Conservation (phyloP, 2,113 vertebrate species). For the Tetrax tetrax region DNA sequence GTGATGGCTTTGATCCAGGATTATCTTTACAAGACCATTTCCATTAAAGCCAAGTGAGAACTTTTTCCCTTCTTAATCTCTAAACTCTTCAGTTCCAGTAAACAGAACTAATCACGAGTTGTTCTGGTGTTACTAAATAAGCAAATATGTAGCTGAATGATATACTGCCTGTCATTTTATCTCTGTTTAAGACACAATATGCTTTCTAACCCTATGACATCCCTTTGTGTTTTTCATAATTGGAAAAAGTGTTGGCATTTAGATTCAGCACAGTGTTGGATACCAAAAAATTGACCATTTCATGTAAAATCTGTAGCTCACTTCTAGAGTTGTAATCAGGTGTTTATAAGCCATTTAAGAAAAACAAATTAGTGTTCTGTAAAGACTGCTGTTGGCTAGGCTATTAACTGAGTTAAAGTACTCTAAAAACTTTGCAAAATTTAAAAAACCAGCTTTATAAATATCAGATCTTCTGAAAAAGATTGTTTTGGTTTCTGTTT, state of each 20-base stretch:
- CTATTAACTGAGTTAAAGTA: not conserved
- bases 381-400: not conserved
- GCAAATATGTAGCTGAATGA: not conserved
- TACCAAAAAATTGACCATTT: not conserved
- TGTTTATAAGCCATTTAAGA: constrained; percentile 46
- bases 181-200: constrained; percentile 17
- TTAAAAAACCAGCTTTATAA: not conserved
- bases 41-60: not conserved
- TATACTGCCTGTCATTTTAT: constrained; percentile 18
- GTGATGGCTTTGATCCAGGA: not conserved
- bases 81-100: not conserved
- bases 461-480: not conserved
- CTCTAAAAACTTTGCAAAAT: not conserved
- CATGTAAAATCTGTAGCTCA: constrained; percentile 10
- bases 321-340: constrained; percentile 36
- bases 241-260: constrained; percentile 50
- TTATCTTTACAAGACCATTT: not conserved
- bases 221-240: constrained; percentile 49
- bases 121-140: constrained; percentile 4
- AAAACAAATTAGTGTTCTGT: constrained; percentile 41
- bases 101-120: not conserved
- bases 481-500: not conserved
- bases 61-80: not conserved
- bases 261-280: not conserved
- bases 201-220: constrained; percentile 32